phyloP scores from a whole-genome alignment of 2,888 invertebrate species.

The Hanleya hanleyi region DNA sequence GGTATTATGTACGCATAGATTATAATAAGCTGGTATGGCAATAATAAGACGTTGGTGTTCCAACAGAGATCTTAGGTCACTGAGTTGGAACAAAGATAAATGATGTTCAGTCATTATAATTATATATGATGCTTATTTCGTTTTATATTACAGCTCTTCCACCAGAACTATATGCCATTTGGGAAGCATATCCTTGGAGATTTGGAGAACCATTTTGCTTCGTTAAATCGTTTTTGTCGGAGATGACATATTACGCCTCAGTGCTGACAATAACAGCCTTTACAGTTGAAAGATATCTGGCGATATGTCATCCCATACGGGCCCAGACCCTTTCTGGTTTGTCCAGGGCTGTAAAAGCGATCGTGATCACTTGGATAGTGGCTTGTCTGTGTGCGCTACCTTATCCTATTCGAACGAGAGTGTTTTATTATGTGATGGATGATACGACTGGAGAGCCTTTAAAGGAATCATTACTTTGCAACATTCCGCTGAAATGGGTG shows the following conservation, averaged over 20 bases:
- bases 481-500: conserved; percentile 49
- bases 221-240: conserved; percentile 73
- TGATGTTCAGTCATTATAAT: no score
- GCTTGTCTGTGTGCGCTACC: conserved; percentile 81
- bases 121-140: no score
- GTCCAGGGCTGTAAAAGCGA: conserved; percentile 84
- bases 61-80: no score
- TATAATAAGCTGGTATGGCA: no score
- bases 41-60: no score
- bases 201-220: conserved; percentile 73
- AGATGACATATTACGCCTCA: conserved; percentile 87
- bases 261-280: conserved; percentile 93
- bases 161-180: conserved; percentile 73
- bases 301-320: conserved; percentile 90
- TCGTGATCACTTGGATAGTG: conserved; percentile 84
- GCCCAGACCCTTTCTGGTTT: conserved; percentile 88
- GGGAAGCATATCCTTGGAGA: conserved; percentile 73
- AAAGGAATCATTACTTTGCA: conserved; percentile 56
- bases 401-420: conserved; percentile 57
- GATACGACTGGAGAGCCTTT: conserved; percentile 38
- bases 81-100: no score
- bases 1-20: no score
- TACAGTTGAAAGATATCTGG: conserved; percentile 89
- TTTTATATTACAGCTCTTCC: conserved; percentile 70
- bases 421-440: conserved; percentile 43